Evolutionary conservation across 2,797 vertebrate genomes (phyloP), one percentile per base, ranked within the genome.

Genomic region (Oophaga sylvatica): DNA sequence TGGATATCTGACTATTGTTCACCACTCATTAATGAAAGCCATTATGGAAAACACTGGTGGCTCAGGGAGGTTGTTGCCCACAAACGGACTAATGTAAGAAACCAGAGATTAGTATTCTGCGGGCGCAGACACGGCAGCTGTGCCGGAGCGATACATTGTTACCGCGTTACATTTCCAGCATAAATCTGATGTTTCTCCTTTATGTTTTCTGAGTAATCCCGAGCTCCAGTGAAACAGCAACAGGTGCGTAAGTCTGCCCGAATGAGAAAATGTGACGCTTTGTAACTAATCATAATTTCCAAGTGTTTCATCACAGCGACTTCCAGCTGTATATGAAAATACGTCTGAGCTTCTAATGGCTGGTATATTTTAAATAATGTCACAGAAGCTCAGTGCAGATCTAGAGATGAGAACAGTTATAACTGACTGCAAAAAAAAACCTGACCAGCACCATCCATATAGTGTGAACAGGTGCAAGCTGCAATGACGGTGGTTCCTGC

Each of bases 201-300:
- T 67, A 63, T 77, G 20, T 81, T 76, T 78, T 70, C 48, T 20
- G 41, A 20, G 41, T 71, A 59, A 62, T 65, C 15, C 56, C 60
- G 29, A 83, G 81, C 81, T 59, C 20, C 60, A 57, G 26, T 31
- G 22, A 75, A 77, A 83, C 57, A 6, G 86, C 73, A 87, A 77
- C 86, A 87, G 87, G 87, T 87, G 85, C 71, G 62, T 83, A 83
- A 87, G 45, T 71, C 75, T 75, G 53, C 57, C 67, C 7, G 48
- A 56, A 78, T n/a, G 31, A 60, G 45, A 65, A 56, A 77, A 77
- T 67, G 26, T n/a, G 45, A 81, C 59, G 9, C 1, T 41, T 20
- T 15, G 73, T 78, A 48, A 63, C 60, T 77, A 77, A 77, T 85
- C 73, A 65, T 26, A 76, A 84, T 83, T 73, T 73, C 56, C 26